Base-by-base conservation (phyloP, 23 tunicate genomes). In the Ascidia mentula region DNA sequence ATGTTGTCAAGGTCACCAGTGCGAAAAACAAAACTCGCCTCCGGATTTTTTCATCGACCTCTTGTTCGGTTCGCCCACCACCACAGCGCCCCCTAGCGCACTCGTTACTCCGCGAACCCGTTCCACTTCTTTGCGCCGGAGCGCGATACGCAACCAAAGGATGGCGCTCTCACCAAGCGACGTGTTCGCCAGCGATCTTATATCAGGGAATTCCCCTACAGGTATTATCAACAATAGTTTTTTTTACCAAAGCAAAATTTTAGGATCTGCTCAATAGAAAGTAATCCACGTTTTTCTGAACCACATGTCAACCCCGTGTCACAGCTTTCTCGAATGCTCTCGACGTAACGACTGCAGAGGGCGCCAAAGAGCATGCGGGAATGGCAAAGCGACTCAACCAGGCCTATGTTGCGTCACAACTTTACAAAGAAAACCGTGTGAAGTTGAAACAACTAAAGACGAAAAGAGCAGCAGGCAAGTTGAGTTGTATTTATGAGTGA, bases 31-130 rank as follows among this genome's bases (percentile, higher is more conserved):
- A 45, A 37, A 83, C 61, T 72, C 79, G 20, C 80, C 80, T n/a
- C 87, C 87, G 0, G 87, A 83, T 46, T 83, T 28, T 39, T 75
- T 83, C 74, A 42, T 83, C 71, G 87, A 83, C 42, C 42, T 83
- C 35, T 74, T 83, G 31, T 83, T 39, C 70, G 87, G 87, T 15
- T 30, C 40, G 2, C 38, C 45, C 17, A n/a, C n/a, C n/a, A n/a
- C n/a, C n/a, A 9, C 77, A n/a, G 65, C 65, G 65, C 65, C 65
- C 22, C 65, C 65, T 6, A 53, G 65, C 13, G 65, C 24, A 3
- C 65, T 53, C 65, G 65, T 28, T 28, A 53, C 65, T 20, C 65
- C 65, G 12, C 65, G 65, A 1, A 20, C 65, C 65, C 65, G 65
- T 53, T 53, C 65, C 65, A 28, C 65, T 53, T 53, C 65, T 3